Evolutionary conservation across 2,888 invertebrate species (phyloP).

Genomic region (Stenurella melanura): DNA sequence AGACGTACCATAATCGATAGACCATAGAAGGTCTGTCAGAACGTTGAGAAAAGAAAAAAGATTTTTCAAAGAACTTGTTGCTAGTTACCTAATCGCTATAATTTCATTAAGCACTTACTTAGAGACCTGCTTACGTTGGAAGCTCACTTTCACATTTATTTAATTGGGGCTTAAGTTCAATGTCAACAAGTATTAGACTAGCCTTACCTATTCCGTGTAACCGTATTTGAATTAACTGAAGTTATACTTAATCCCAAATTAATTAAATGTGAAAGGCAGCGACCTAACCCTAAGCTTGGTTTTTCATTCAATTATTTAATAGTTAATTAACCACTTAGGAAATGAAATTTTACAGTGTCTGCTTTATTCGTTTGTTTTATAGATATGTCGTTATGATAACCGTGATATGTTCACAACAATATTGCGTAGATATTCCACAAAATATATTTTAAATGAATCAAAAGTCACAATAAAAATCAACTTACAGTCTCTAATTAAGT

Average conservation of each 20-base stretch:
- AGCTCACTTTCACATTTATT: neutral
- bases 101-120: too few relatives aligned
- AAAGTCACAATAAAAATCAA: too few relatives aligned
- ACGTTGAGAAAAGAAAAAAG: too few relatives aligned
- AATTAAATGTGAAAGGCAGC: neutral
- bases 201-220: neutral
- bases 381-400: neutral
- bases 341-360: neutral
- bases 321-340: neutral
- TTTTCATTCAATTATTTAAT: neutral
- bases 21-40: too few relatives aligned
- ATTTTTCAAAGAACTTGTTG: too few relatives aligned
- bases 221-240: neutral
- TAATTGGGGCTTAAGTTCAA: neutral
- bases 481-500: too few relatives aligned
- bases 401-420: too few relatives aligned
- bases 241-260: neutral
- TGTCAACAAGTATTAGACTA: neutral
- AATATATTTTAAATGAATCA: too few relatives aligned
- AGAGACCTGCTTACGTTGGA: neutral
- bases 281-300: neutral
- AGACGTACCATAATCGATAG: too few relatives aligned
- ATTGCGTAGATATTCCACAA: too few relatives aligned
- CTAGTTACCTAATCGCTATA: too few relatives aligned
- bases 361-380: neutral